These are phyloP conservation scores for Exephanes ischioxanthus DNA, from an alignment of 2,888 invertebrate species.

Conservation along the genomic window DNA sequence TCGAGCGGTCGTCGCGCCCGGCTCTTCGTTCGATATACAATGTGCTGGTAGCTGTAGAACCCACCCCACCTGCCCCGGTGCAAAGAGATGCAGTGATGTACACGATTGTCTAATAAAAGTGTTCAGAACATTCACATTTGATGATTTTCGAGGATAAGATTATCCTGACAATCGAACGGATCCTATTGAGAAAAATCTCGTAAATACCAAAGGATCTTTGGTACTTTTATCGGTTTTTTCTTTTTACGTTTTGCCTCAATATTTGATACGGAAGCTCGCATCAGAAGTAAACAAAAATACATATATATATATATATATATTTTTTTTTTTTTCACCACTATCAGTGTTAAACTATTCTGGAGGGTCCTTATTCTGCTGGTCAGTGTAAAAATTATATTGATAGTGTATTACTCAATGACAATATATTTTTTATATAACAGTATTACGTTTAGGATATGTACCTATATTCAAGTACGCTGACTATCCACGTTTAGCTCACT, in stretches of 20 bases:
- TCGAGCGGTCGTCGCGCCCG: constrained; percentile 61
- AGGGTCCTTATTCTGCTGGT: background rate
- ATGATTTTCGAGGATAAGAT: background rate
- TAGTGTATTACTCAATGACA: background rate
- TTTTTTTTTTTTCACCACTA: background rate
- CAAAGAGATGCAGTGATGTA: constrained; percentile 3
- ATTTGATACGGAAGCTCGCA: background rate
- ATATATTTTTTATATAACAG: background rate
- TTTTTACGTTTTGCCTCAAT: background rate
- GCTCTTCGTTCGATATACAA: constrained; percentile 47
- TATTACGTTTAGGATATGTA: background rate
- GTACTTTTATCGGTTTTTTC: background rate
- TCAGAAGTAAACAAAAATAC: background rate
- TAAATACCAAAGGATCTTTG: background rate
- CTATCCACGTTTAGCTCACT: constrained; percentile 30
- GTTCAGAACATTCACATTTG: constrained; percentile 4
- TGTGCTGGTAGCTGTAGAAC: constrained; percentile 20
- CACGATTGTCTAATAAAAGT: constrained; percentile 39
- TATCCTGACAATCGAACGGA: background rate
- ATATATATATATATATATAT: no score
- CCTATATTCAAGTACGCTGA: constrained; percentile 29
- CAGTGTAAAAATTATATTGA: background rate
- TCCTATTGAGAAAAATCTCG: background rate
- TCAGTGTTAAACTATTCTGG: background rate
- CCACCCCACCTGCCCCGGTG: constrained; percentile 8